These are phyloP conservation scores for Acheta domesticus DNA, from an alignment of 2,888 invertebrate species.

Conservation along the genomic window DNA sequence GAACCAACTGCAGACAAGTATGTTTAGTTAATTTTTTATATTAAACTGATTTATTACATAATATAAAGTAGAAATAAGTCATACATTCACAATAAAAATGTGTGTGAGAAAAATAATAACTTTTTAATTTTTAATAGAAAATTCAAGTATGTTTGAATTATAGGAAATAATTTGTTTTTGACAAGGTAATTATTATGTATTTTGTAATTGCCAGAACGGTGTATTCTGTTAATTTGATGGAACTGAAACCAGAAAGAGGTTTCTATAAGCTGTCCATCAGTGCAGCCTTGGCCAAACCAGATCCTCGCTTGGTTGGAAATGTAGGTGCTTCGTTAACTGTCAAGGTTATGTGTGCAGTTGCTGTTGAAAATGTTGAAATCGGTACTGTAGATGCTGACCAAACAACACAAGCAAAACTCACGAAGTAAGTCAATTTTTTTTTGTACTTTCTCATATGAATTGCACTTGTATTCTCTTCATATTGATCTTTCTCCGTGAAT, in stretches of 20 bases:
- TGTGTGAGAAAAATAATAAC: too few species aligned
- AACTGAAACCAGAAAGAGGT: conserved; percentile 76
- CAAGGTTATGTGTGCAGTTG: conserved; percentile 73
- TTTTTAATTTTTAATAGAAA: too few species aligned
- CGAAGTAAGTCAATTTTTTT: conserved; percentile 48
- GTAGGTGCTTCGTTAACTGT: conserved; percentile 56
- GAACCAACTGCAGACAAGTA: conserved; percentile 48
- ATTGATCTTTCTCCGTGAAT: too few species aligned
- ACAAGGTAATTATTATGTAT: not conserved
- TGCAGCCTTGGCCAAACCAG: conserved; percentile 61
- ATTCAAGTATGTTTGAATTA: too few species aligned
- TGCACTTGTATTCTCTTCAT: too few species aligned
- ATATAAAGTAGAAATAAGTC: too few species aligned
- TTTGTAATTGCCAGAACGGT: conserved; percentile 53
- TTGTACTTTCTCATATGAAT: conserved; percentile 25
- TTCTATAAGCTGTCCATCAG: conserved; percentile 78
- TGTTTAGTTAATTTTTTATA: conserved; percentile 32
- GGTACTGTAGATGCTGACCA: conserved; percentile 90
- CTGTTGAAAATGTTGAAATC: conserved; percentile 74
- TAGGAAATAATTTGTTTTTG: too few species aligned
- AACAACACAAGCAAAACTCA: conserved; percentile 73
- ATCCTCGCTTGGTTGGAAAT: conserved; percentile 53
- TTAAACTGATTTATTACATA: not conserved
- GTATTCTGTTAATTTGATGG: conserved; percentile 72
- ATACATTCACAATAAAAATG: too few species aligned